Base-by-base conservation (phyloP, 1,140 invertebrate species). In the Camponotus pennsylvanicus region DNA sequence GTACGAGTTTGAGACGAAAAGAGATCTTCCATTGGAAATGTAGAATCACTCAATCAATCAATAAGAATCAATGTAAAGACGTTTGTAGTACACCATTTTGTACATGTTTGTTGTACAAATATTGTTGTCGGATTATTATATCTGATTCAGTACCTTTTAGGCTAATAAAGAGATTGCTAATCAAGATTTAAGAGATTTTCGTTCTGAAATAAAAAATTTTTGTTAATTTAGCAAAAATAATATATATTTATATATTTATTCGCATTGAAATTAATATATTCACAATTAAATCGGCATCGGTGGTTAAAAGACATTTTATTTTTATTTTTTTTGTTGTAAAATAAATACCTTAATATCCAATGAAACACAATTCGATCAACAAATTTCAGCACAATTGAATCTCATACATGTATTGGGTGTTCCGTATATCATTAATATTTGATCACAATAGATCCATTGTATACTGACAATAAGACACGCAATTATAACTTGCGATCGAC, bases 401-500 rank as follows among this genome's bases (percentile, higher is more conserved):
- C 6, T 55, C 21, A 27, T 37, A 66, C 15, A 27, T 34, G 11
- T 49, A 49, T n/a, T 18, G 37, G 18, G 37, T 59, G 52, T 79
- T 69, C 77, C 40, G 79, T 15, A 69, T 86, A n/a, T 52, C 55
- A 79, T 86, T 61, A 82, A 82, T 52, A 73, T 59, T 42, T 52
- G 52, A 82, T 82, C 15, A 37, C 45, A 59, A 61, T 40, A 66
- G 77, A 66, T 87, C 67, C 40, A 57, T 84, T 77, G 73, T 57
- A 21, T 79, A 89, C 71, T 37, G 52, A 57, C 49, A 34, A 37
- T 73, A 34, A 86, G 42, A 15, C 57, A 40, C 57, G 84, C 73
- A 84, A 82, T 83, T 84, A 66, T 61, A 73, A 75, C 82, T 82
- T 73, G 73, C 63, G 34, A 83, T 75, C 55, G 55, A 37, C 52